phyloP scores from a whole-genome alignment of 2,113 vertebrate species.

The Cheilinus undulatus region DNA sequence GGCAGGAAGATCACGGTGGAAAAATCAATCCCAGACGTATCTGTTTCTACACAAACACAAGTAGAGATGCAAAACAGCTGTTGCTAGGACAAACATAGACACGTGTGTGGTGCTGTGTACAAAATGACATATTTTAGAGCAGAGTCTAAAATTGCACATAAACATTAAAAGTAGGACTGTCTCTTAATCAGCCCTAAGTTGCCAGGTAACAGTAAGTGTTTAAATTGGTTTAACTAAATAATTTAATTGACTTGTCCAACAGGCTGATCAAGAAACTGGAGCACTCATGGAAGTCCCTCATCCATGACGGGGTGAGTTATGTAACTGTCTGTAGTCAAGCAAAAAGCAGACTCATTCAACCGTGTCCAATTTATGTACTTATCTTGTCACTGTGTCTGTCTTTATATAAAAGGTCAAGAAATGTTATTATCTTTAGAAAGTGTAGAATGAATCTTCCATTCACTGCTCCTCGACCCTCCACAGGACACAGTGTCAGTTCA shows the following conservation, averaged over 20 bases:
- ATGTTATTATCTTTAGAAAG: neutral
- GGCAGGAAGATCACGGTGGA: neutral
- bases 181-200: constrained; percentile 1
- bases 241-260: constrained; percentile 56
- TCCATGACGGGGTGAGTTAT: constrained; percentile 95
- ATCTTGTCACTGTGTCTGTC: neutral
- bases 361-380: neutral
- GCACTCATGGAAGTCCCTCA: constrained; percentile 98
- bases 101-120: neutral
- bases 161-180: neutral
- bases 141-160: neutral
- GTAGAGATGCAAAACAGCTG: neutral
- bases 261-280: constrained; percentile 98
- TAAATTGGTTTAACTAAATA: constrained; percentile 30
- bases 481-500: constrained; percentile 98
- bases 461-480: neutral
- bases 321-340: constrained; percentile 6
- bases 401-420: neutral
- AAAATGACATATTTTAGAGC: neutral
- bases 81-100: neutral
- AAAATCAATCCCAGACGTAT: constrained; percentile 7
- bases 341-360: neutral
- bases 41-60: constrained; percentile 7
- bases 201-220: constrained; percentile 23
- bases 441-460: neutral